phyloP scores from a whole-genome alignment of 23 tunicate species.

The Styela clava region DNA sequence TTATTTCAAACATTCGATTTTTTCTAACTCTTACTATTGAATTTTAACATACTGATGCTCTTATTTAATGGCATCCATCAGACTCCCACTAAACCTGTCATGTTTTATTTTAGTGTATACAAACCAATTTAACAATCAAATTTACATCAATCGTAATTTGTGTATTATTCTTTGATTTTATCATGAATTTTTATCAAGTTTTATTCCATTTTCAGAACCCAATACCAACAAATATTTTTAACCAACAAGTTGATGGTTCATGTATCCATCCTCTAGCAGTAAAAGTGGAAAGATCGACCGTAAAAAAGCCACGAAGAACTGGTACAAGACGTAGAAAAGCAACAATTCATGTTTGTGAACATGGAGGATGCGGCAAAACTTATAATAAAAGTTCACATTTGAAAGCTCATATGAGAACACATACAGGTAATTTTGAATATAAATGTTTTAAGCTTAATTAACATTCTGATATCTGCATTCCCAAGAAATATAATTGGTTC shows the following conservation, averaged over 20 bases:
- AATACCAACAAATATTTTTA: not conserved
- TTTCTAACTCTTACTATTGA: too few relatives aligned
- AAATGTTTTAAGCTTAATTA: not conserved
- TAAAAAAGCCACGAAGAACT: slow-evolving; percentile 8
- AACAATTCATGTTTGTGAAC: slow-evolving; percentile 84
- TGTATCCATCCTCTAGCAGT: not conserved
- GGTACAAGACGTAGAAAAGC: slow-evolving; percentile 58
- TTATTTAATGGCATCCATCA: too few relatives aligned
- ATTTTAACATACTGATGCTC: too few relatives aligned
- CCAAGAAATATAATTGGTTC: not conserved
- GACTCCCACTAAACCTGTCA: too few relatives aligned
- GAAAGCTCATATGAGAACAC: slow-evolving; percentile 96
- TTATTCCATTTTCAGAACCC: not conserved
- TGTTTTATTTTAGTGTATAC: too few relatives aligned
- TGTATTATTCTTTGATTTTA: too few relatives aligned
- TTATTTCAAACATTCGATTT: too few relatives aligned
- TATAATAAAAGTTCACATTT: slow-evolving; percentile 93
- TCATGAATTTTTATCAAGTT: too few relatives aligned
- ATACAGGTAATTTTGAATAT: slow-evolving; percentile 93
- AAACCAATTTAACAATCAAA: too few relatives aligned
- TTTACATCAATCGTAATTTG: too few relatives aligned
- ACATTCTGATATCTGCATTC: not conserved
- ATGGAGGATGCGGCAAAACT: slow-evolving; percentile 91
- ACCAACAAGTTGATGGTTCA: not conserved
- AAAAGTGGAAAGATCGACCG: not conserved